These are phyloP conservation scores for Montipora efflorescens DNA, from an alignment of 64 coral and sea anemone genomes.

Conservation along the genomic window DNA sequence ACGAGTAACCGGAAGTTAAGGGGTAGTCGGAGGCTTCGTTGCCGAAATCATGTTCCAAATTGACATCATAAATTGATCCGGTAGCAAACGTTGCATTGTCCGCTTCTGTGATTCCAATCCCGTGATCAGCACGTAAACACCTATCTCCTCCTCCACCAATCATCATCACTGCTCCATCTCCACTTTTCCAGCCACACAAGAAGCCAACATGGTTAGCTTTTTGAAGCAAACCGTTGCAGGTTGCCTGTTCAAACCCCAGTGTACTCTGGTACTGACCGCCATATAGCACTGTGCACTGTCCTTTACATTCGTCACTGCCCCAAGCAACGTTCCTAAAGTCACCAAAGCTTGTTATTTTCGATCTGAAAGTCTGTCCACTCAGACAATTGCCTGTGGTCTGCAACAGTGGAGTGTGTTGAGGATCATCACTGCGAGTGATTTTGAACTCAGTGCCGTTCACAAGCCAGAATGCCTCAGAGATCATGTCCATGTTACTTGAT, in stretches of 20 bases:
- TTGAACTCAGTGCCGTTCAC: constrained; percentile 48
- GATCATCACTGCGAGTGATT: constrained; percentile 55
- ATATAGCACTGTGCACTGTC: constrained; percentile 25
- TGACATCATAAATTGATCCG: too few species aligned
- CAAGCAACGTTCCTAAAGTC: constrained; percentile 15
- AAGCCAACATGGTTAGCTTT: constrained; percentile 4
- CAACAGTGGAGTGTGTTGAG: constrained; percentile 6
- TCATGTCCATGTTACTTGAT: constrained; percentile 44
- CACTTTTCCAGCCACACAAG: constrained; percentile 8
- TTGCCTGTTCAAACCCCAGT: background rate
- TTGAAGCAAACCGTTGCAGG: constrained; percentile 15
- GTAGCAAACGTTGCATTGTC: background rate
- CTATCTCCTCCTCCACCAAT: constrained; percentile 28
- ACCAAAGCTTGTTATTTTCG: constrained; percentile 36
- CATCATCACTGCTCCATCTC: constrained; percentile 28
- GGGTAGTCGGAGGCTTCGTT: background rate
- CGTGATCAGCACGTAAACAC: constrained; percentile 29
- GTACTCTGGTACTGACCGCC: constrained; percentile 25
- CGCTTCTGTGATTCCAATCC: constrained; percentile 27
- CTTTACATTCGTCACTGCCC: constrained; percentile 30
- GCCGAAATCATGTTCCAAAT: background rate
- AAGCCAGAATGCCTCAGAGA: constrained; percentile 12
- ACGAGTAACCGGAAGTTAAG: background rate
- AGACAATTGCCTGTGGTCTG: constrained; percentile 21
- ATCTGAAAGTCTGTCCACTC: constrained; percentile 24